phyloP scores from a whole-genome alignment of 2,888 invertebrate species.

The Ganaspis brasiliensis region DNA sequence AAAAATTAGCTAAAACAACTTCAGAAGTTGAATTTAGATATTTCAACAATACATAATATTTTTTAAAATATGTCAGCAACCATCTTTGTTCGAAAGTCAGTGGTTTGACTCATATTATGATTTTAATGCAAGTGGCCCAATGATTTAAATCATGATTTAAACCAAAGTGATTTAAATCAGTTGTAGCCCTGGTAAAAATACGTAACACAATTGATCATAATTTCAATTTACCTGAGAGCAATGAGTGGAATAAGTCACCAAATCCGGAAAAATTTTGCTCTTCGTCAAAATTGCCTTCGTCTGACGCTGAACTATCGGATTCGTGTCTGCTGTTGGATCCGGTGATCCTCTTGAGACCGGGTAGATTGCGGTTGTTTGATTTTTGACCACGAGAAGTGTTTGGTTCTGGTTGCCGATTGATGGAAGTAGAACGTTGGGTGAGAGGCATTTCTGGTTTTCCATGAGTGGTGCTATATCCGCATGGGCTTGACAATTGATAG shows the following conservation, averaged over 20 bases:
- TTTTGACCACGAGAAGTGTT: conserved; percentile 65
- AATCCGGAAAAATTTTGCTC: not conserved
- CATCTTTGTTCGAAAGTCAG: too few relatives aligned
- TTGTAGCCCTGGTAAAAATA: too few relatives aligned
- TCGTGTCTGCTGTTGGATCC: conserved; percentile 55
- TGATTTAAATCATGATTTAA: too few relatives aligned
- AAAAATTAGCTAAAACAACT: too few relatives aligned
- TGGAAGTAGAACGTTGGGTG: conserved; percentile 56
- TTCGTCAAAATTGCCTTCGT: conserved; percentile 57
- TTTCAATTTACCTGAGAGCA: conserved; percentile 72
- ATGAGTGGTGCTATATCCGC: conserved; percentile 59
- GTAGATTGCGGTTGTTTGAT: conserved; percentile 65
- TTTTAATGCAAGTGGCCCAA: too few relatives aligned
- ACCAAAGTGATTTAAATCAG: too few relatives aligned
- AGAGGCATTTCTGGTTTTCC: conserved; percentile 60
- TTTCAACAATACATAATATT: too few relatives aligned
- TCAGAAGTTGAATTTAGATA: too few relatives aligned
- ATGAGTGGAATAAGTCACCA: conserved; percentile 69
- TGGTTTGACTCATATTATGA: too few relatives aligned
- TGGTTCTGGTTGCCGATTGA: conserved; percentile 62
- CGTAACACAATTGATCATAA: too few relatives aligned
- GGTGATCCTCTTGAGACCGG: conserved; percentile 70
- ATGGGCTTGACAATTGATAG: conserved; percentile 65
- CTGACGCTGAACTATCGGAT: conserved; percentile 43
- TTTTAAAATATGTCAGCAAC: too few relatives aligned